phyloP scores from a whole-genome alignment of 2,113 vertebrate genomes.

The Scomber colias region DNA sequence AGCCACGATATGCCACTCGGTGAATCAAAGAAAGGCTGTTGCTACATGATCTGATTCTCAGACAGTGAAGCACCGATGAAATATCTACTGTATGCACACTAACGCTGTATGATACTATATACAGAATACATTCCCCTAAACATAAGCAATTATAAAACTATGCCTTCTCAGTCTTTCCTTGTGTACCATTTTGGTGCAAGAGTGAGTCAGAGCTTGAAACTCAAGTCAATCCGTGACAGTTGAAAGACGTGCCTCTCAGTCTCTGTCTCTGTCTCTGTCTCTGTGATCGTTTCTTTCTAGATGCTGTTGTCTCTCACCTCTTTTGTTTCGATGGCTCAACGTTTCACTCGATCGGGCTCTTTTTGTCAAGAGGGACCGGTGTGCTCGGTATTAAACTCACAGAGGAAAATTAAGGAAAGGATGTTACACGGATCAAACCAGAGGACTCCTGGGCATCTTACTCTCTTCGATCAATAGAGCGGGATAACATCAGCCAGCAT shows the following conservation, averaged over 20 bases:
- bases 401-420: constrained; percentile 75
- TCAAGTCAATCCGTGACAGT: constrained; percentile 46
- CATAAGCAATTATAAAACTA: constrained; percentile 28
- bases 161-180: background rate
- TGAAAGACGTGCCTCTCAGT: constrained; percentile 42
- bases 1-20: constrained; percentile 37
- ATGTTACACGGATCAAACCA: constrained; percentile 75
- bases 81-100: constrained; percentile 18
- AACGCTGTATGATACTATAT: background rate
- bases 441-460: constrained; percentile 68
- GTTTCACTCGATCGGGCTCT: constrained; percentile 64
- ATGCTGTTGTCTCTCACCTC: constrained; percentile 54
- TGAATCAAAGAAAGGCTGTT: constrained; percentile 44
- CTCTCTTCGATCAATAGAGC: constrained; percentile 70
- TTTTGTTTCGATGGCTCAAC: constrained; percentile 53
- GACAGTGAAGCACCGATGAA: constrained; percentile 19
- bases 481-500: constrained; percentile 64
- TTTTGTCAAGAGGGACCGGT: constrained; percentile 64
- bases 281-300: constrained; percentile 39
- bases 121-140: constrained; percentile 11
- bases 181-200: constrained; percentile 31
- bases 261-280: constrained; percentile 40
- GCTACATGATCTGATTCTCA: constrained; percentile 11
- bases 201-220: constrained; percentile 36
- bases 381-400: constrained; percentile 67